Conservation (phyloP, 2,797 vertebrate species). For the Cygnus olor region DNA sequence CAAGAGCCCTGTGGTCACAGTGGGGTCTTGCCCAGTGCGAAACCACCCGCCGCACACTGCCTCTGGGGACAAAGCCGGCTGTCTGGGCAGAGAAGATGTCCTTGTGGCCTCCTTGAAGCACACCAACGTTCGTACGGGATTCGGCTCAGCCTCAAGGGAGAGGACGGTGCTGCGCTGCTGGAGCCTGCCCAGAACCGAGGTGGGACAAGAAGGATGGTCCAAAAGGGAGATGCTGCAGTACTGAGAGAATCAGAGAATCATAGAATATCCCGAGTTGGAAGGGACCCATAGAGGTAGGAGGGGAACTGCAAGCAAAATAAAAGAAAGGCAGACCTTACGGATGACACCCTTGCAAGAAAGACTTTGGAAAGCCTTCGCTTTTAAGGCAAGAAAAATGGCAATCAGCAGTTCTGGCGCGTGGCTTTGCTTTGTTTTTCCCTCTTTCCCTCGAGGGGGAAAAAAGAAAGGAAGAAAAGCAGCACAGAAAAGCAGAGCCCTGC, state of each 20-base stretch:
- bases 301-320: not conserved
- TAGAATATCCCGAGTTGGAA: too few species aligned
- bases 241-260: too few species aligned
- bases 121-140: not conserved
- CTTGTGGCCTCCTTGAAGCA: not conserved
- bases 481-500: constrained; percentile 50
- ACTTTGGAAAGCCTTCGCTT: not conserved
- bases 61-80: not conserved
- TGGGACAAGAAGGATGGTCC: not conserved
- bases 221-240: too few species aligned
- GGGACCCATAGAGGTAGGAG: not conserved
- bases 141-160: not conserved
- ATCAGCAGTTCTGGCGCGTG: not conserved
- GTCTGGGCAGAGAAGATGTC: not conserved
- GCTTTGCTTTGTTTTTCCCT: constrained; percentile 21
- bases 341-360: not conserved
- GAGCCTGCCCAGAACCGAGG: not conserved
- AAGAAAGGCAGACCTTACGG: not conserved
- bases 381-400: constrained; percentile 18
- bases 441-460: not conserved
- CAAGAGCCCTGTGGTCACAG: not conserved
- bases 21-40: rapidly evolving
- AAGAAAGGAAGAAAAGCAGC: constrained; percentile 14
- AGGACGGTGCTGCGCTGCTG: not conserved
- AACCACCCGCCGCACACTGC: not conserved